phyloP scores from a whole-genome alignment of 2,888 invertebrate species.

The Amphipyra tragopoginis region DNA sequence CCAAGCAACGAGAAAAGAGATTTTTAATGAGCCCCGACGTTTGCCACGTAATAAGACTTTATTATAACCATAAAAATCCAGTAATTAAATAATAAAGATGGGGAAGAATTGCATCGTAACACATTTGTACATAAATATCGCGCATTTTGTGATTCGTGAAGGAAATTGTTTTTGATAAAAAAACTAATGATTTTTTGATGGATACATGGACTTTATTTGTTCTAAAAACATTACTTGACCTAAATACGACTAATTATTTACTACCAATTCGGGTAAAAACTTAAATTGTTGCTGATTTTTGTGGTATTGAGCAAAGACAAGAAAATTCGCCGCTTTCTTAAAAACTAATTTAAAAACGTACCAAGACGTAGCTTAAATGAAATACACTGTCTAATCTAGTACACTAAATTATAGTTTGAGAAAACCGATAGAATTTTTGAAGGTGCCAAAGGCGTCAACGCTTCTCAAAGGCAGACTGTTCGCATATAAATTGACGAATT shows the following conservation, averaged over 20 bases:
- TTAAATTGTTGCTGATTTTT: too few relatives aligned
- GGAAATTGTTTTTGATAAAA: constrained; percentile 17
- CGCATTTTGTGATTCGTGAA: constrained; percentile 22
- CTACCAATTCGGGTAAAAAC: too few relatives aligned
- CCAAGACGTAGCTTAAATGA: constrained; percentile 21
- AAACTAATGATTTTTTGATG: background rate
- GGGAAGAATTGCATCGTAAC: constrained; percentile 44
- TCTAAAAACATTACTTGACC: too few relatives aligned
- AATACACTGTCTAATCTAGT: constrained; percentile 40
- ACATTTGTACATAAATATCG: constrained; percentile 45
- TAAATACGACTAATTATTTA: too few relatives aligned
- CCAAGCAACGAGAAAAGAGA: constrained; percentile 84
- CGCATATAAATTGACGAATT: constrained; percentile 90
- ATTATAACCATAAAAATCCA: constrained; percentile 81
- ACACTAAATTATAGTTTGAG: constrained; percentile 41
- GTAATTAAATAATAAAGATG: constrained; percentile 75
- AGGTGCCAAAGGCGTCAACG: constrained; percentile 75
- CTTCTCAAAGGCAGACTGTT: constrained; percentile 83
- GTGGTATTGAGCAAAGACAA: too few relatives aligned
- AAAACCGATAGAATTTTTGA: constrained; percentile 74
- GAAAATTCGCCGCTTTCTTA: too few relatives aligned
- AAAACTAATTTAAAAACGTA: constrained; percentile 7
- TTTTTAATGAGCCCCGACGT: constrained; percentile 86
- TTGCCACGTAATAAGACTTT: constrained; percentile 83
- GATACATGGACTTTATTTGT: too few relatives aligned